Evolutionary conservation across 2,888 invertebrate species (phyloP).

Genomic region (Dendrolimus houi): DNA sequence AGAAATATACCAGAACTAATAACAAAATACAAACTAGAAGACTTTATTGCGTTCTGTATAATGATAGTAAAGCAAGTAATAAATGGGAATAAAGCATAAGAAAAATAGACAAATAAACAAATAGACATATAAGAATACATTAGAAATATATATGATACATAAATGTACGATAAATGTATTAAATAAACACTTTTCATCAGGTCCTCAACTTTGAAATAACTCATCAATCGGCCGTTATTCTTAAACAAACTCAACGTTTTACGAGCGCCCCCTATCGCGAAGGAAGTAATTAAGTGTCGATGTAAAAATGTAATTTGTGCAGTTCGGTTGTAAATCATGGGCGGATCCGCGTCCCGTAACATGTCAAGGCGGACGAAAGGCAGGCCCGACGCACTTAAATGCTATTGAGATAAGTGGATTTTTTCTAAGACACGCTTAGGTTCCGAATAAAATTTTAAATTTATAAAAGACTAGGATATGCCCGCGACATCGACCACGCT

Average conservation of each 20-base stretch:
- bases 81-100: too few relatives aligned
- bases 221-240: neutral
- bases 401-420: neutral
- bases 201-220: neutral
- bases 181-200: neutral
- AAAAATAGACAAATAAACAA: too few relatives aligned
- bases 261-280: constrained; percentile 21
- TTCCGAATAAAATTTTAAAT: neutral
- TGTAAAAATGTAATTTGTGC: constrained; percentile 23
- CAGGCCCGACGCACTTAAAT: constrained; percentile 10
- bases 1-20: too few relatives aligned
- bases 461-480: too few relatives aligned
- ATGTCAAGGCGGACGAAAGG: constrained; percentile 16
- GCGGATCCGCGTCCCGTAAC: constrained; percentile 15
- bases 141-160: too few relatives aligned
- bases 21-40: too few relatives aligned
- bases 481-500: too few relatives aligned
- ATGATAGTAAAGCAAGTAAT: too few relatives aligned
- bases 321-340: constrained; percentile 20
- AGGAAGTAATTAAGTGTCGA: constrained; percentile 23
- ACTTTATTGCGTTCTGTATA: too few relatives aligned
- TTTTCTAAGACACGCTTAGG: neutral
- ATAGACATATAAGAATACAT: too few relatives aligned
- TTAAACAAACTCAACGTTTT: constrained; percentile 11
- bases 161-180: too few relatives aligned